A percentile compares a stretch with the other conserved stretches of the same genome.
phyloP scores from a whole-genome alignment of 2,888 invertebrate species.

The Dermolepida albohirtum region DNA sequence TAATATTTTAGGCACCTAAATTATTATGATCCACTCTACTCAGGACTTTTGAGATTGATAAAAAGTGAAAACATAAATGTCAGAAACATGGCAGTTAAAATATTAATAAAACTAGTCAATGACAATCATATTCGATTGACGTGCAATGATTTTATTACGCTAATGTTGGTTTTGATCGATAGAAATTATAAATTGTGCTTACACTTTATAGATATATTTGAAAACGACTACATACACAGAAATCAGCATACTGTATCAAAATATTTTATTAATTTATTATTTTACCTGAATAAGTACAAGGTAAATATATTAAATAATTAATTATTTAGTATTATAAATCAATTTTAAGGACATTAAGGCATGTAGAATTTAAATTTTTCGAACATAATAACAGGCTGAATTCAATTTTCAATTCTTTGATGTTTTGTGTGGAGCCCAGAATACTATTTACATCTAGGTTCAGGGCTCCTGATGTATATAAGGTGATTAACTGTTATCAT shows the following conservation, averaged over 20 bases:
- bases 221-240: conserved; percentile 23
- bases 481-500: too few relatives aligned
- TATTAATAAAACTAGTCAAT: conserved; percentile 23
- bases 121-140: conserved; percentile 19
- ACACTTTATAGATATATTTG: conserved; percentile 15
- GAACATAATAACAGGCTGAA: too few relatives aligned
- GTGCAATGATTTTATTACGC: conserved; percentile 8
- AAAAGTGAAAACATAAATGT: conserved; percentile 9
- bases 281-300: conserved; percentile 25
- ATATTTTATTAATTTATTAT: conserved; percentile 28
- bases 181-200: conserved; percentile 24
- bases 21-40: conserved; percentile 15
- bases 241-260: conserved; percentile 16
- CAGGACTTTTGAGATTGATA: conserved; percentile 17
- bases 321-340: too few relatives aligned
- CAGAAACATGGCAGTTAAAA: conserved; percentile 27
- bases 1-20: conserved; percentile 15
- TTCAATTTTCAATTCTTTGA: too few relatives aligned
- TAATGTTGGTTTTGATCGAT: conserved; percentile 26
- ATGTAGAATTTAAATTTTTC: too few relatives aligned
- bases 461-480: too few relatives aligned
- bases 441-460: too few relatives aligned
- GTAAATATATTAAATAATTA: conserved; percentile 4
- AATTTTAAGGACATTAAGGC: too few relatives aligned
- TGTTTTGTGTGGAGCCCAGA: too few relatives aligned